These are phyloP conservation scores for Tetrao urogallus DNA, from an alignment of 2,113 vertebrate genomes.

Conservation along the genomic window DNA sequence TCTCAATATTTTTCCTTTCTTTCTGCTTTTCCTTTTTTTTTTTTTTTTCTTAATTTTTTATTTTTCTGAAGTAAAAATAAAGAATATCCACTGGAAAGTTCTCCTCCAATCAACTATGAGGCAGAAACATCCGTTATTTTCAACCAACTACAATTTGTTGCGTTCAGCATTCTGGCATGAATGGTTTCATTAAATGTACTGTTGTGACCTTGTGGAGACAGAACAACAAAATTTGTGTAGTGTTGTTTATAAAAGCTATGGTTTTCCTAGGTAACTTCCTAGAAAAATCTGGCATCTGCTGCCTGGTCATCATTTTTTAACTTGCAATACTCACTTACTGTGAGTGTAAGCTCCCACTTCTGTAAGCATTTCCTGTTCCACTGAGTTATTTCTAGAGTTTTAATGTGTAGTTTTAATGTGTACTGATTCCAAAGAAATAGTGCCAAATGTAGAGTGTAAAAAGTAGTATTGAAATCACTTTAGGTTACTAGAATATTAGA, in stretches of 20 bases:
- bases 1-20: background rate
- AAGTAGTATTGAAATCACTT: background rate
- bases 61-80: constrained; percentile 57
- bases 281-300: background rate
- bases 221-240: background rate
- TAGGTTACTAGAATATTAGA: background rate
- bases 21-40: background rate
- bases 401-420: background rate
- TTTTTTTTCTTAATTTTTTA: too few relatives aligned
- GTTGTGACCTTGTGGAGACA: background rate
- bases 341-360: background rate
- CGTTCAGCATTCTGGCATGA: constrained; percentile 85
- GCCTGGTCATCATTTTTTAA: background rate
- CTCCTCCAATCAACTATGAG: constrained; percentile 67
- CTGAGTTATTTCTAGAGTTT: background rate
- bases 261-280: background rate
- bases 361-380: constrained; percentile 22
- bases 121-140: constrained; percentile 48
- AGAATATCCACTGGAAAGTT: constrained; percentile 77
- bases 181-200: background rate
- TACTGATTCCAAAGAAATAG: background rate
- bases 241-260: background rate
- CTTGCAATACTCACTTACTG: background rate
- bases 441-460: background rate
- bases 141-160: constrained; percentile 73